Conservation (phyloP, 2,797 vertebrate species). For the Enteromius mattozi region DNA sequence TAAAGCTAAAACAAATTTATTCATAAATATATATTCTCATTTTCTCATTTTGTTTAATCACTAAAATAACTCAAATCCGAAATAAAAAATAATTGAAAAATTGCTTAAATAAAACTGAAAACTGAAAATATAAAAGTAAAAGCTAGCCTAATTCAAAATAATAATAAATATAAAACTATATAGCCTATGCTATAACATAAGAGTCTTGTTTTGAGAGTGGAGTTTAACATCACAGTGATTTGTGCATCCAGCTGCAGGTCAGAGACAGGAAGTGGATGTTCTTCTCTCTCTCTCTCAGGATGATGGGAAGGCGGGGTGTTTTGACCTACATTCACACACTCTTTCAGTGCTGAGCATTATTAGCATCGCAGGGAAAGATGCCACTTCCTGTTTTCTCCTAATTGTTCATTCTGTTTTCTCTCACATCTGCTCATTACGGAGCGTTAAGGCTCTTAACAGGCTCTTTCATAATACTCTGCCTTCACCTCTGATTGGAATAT, state of each 20-base stretch:
- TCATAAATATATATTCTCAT: too few species aligned
- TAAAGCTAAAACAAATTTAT: too few species aligned
- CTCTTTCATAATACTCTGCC: neutral
- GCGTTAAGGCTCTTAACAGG: neutral
- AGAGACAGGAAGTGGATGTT: conserved; percentile 16
- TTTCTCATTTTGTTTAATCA: neutral
- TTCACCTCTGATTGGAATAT: neutral
- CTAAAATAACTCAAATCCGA: neutral
- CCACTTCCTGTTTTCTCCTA: conserved; percentile 35
- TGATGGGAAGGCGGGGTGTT: conserved; percentile 28
- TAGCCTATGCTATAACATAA: neutral
- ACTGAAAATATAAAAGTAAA: too few species aligned
- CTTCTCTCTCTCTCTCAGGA: neutral
- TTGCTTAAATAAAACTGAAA: too few species aligned
- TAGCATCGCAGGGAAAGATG: conserved; percentile 16
- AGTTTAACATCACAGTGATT: neutral
- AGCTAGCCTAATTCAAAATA: too few species aligned
- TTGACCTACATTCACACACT: conserved; percentile 56
- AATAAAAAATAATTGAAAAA: too few species aligned
- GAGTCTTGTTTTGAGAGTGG: neutral
- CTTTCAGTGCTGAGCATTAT: conserved; percentile 21
- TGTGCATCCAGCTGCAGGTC: neutral
- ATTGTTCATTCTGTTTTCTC: neutral
- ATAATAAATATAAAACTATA: neutral
- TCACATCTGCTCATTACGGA: neutral